Conservation (phyloP, 2,888 invertebrate species). For the Lasioglossum calceatum region DNA sequence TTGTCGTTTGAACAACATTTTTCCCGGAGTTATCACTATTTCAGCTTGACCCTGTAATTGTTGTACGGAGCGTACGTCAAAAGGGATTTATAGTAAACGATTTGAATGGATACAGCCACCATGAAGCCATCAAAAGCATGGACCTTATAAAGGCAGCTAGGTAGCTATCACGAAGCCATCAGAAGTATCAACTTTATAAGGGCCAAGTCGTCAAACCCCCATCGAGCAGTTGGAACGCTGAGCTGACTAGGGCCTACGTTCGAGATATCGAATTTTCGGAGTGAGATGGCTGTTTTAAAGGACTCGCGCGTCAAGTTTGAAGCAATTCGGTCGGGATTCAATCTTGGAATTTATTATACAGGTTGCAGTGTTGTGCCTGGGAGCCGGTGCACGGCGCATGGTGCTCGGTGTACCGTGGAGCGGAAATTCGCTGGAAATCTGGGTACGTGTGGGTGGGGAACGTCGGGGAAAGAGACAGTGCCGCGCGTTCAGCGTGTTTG, state of each 20-base stretch:
- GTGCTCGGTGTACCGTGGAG: not conserved
- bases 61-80: not conserved
- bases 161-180: not conserved
- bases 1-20: not conserved
- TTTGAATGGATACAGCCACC: not conserved
- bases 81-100: not conserved
- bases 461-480: not conserved
- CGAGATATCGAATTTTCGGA: not conserved
- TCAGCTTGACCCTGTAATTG: not conserved
- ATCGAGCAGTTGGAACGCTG: not conserved
- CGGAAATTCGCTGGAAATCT: slow-evolving; percentile 10
- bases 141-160: not conserved
- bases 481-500: slow-evolving; percentile 21
- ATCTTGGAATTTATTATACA: slow-evolving; percentile 1
- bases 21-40: not conserved
- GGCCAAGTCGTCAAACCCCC: not conserved
- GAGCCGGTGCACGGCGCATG: not conserved
- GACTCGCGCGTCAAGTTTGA: not conserved
- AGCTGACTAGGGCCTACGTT: not conserved
- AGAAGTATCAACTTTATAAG: not conserved
- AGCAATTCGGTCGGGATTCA: not conserved
- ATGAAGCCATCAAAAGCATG: not conserved
- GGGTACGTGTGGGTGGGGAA: not conserved
- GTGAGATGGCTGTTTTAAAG: not conserved
- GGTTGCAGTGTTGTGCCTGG: not conserved